A percentile compares a stretch with the other conserved stretches of the same genome.
Evolutionary conservation across 2,888 invertebrate genomes (phyloP).

Genomic region (Lymantria dispar): DNA sequence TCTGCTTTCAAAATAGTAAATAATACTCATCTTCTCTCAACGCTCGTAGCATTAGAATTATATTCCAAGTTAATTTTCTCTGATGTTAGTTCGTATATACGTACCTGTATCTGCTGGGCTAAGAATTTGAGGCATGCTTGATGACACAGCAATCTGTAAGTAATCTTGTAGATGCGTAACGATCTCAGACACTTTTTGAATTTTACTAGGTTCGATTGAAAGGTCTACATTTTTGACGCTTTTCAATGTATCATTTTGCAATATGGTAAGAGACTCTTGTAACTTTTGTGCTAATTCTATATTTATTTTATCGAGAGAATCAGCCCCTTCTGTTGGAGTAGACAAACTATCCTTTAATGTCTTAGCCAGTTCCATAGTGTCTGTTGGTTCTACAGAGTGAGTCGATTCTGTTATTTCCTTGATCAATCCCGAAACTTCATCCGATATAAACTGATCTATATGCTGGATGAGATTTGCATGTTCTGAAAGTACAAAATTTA

Average conservation of each 20-base stretch:
- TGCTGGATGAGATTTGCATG: constrained; percentile 25
- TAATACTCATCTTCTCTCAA: neutral
- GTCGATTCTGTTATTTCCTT: constrained; percentile 23
- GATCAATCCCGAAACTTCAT: constrained; percentile 29
- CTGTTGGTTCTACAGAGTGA: constrained; percentile 27
- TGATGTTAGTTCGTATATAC: neutral
- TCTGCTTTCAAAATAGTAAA: constrained; percentile 29
- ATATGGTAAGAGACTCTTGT: constrained; percentile 33
- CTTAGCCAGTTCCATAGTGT: neutral
- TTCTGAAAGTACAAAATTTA: no score
- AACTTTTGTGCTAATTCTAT: constrained; percentile 34
- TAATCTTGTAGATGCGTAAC: constrained; percentile 50
- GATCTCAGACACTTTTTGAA: constrained; percentile 38
- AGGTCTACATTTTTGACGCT: constrained; percentile 29
- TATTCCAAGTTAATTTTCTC: no score
- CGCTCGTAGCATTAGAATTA: no score
- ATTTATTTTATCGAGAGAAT: constrained; percentile 2
- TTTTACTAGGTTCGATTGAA: constrained; percentile 21
- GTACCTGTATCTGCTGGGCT: constrained; percentile 19
- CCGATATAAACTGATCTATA: constrained; percentile 38
- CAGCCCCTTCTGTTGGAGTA: neutral
- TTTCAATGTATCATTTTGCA: constrained; percentile 40
- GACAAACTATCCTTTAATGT: neutral
- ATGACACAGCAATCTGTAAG: constrained; percentile 29
- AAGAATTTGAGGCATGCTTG: constrained; percentile 10